phyloP scores from a whole-genome alignment of 2,888 invertebrate genomes.

The Philereme transversata region DNA sequence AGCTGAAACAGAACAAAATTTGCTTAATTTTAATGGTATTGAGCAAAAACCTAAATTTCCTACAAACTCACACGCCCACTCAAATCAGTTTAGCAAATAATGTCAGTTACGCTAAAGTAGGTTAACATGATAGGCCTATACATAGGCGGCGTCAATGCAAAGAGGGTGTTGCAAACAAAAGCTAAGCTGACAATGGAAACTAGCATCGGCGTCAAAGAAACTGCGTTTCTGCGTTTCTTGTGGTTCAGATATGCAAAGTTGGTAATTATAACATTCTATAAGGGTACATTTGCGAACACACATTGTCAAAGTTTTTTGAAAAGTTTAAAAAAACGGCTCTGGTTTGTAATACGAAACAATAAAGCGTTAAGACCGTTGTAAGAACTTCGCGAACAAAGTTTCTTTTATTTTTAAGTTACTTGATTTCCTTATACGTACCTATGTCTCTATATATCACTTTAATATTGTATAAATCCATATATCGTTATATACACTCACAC shows the following conservation, averaged over 20 bases:
- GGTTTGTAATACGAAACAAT: no score
- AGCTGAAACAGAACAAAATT: slow-evolving; percentile 85
- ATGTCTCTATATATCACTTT: no score
- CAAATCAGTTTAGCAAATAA: slow-evolving; percentile 25
- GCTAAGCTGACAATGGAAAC: slow-evolving; percentile 46
- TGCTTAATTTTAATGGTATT: slow-evolving; percentile 3
- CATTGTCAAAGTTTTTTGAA: no score
- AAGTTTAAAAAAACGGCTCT: no score
- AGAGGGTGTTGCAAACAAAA: slow-evolving; percentile 48
- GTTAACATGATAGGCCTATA: slow-evolving; percentile 57
- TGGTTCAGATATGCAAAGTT: slow-evolving; percentile 19
- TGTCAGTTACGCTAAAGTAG: slow-evolving; percentile 53
- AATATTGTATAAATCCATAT: no score
- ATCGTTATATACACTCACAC: no score
- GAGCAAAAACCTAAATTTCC: neutral
- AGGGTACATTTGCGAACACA: no score
- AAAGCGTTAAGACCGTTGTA: no score
- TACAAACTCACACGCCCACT: neutral
- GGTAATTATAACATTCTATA: no score
- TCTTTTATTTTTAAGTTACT: no score
- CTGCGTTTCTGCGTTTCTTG: slow-evolving; percentile 36
- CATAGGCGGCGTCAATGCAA: slow-evolving; percentile 46
- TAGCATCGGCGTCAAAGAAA: slow-evolving; percentile 47
- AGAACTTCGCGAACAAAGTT: no score
- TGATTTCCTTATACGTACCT: no score